Conservation (phyloP, 2,797 vertebrate species). For the Acrocephalus scirpaceus region DNA sequence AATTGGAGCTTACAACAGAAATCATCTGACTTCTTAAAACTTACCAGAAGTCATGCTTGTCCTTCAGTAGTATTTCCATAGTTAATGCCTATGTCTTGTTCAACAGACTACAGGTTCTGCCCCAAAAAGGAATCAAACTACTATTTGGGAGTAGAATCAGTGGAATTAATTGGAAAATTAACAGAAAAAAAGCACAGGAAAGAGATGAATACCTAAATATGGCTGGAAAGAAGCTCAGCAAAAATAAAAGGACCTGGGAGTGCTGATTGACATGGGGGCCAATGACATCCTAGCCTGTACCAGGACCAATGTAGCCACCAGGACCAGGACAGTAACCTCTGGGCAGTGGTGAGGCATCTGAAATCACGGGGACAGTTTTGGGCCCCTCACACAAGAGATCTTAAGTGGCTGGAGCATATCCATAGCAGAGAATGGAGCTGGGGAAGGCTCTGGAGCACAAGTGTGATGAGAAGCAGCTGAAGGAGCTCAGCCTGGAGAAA, state of each 20-base stretch:
- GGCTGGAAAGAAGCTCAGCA: not conserved
- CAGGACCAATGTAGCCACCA: not conserved
- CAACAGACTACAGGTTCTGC: not conserved
- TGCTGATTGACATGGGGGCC: too few species aligned
- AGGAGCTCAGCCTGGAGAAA: not conserved
- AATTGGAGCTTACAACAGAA: not conserved
- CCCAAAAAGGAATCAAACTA: not conserved
- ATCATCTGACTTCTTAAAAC: not conserved
- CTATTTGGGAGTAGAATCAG: not conserved
- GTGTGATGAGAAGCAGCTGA: not conserved
- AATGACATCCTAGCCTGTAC: not conserved
- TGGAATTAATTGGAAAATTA: not conserved
- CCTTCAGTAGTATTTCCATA: not conserved
- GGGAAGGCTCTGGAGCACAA: not conserved
- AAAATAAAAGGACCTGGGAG: not conserved
- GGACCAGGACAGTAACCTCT: not conserved
- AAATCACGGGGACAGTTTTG: not conserved
- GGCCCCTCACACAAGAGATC: not conserved
- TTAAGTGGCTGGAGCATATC: not conserved
- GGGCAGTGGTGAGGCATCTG: not conserved
- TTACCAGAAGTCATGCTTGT: not conserved
- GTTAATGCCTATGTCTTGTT: not conserved
- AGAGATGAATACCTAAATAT: not conserved
- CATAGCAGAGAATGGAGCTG: not conserved
- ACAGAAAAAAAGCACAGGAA: not conserved